Base-by-base conservation (phyloP, 2,888 invertebrate species). In the Aspidiotus destructor region DNA sequence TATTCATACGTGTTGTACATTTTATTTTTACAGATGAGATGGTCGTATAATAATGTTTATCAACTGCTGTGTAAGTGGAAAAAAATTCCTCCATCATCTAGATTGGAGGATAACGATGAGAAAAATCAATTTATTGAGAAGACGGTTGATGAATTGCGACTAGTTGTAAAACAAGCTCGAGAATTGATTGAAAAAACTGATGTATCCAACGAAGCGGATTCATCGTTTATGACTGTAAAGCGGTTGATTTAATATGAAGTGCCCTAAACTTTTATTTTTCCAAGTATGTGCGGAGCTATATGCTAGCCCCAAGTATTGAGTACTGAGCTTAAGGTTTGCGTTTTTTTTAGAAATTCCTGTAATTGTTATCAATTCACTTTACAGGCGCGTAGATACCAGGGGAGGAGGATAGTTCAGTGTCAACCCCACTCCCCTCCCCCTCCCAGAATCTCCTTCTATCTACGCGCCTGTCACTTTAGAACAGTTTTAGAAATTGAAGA, bases 1-100 rank as follows among this genome's bases (percentile, higher is more conserved):
- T 5, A 28, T 5, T 28, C 28, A 28, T 28, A 52, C n/a, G 52
- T 52, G 13, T 11, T 15, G 2, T 52, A 52, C 1, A 7, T 9
- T 17, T 16, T 58, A 8, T 41, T 40, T 13, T 65, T 65, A 48
- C 44, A 65, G 65, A 58, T 65, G 65, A 57, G 48, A 40, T 44
- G 55, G 41, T 15, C 55, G 16, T 65, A 58, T 42, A 44, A 65
- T 42, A 65, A 65, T 57, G 44, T 65, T 44, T 65, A 54, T 44
- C 57, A 48, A 2, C 57, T 15, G 55, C 58, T 65, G 58, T 48
- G 42, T n/a, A 65, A 65, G 44, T 65, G 65, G 65, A 65, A 65
- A 48, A 65, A 42, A 28, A 44, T 15, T 10, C 7, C 0, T 28
- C 42, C 11, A 15, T 48, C 28, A 3, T 10, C 17, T 48, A 28